Conservation (phyloP, 2,888 invertebrate genomes). For the Rhimphoctona megacephalus region DNA sequence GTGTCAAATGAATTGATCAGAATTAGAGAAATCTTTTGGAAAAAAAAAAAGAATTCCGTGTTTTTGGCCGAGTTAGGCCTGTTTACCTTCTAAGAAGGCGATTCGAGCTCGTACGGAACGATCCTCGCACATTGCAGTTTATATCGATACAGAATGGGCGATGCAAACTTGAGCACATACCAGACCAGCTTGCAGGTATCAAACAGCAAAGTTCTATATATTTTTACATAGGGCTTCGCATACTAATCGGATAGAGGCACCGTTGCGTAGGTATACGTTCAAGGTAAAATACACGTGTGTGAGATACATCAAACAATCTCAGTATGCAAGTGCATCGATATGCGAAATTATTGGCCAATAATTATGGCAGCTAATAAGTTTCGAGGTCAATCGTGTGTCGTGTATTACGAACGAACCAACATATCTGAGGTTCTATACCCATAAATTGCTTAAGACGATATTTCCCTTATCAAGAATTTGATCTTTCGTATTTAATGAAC, state of each 20-base stretch:
- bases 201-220: conserved; percentile 77
- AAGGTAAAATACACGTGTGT: conserved; percentile 71
- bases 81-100: conserved; percentile 81
- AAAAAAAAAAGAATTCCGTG: not conserved
- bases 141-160: conserved; percentile 73
- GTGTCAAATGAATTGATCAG: not conserved
- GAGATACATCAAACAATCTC: conserved; percentile 31
- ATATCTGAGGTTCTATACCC: not conserved
- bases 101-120: conserved; percentile 80
- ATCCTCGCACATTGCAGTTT: conserved; percentile 78
- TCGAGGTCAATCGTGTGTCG: conserved; percentile 25
- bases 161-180: conserved; percentile 60
- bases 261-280: conserved; percentile 69
- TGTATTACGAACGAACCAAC: conserved; percentile 10
- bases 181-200: conserved; percentile 73
- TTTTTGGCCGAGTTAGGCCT: conserved; percentile 1
- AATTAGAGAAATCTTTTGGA: not conserved
- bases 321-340: conserved; percentile 46
- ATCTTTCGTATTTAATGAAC: not conserved
- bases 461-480: not conserved
- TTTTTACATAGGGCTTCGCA: conserved; percentile 80
- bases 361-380: conserved; percentile 40
- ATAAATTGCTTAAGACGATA: not conserved
- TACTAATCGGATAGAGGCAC: conserved; percentile 79
- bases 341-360: conserved; percentile 51